Conservation (phyloP, 2,113 vertebrate species). For the Albula glossodonta region DNA sequence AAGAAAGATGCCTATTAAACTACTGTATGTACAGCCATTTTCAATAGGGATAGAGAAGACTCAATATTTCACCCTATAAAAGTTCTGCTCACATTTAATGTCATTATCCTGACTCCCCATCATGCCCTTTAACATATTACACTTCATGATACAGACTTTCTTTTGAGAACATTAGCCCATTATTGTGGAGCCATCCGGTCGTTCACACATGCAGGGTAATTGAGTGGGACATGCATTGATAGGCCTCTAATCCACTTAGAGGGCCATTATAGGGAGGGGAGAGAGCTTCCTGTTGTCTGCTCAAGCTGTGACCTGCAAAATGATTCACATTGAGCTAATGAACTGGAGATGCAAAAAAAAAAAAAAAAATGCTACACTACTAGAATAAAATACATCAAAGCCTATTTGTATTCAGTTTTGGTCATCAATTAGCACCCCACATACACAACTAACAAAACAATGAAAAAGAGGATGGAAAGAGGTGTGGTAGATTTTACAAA, state of each 20-base stretch:
- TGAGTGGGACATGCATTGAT: slow-evolving; percentile 37
- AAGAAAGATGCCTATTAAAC: too few relatives aligned
- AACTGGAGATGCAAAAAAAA: slow-evolving; percentile 1
- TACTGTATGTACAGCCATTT: too few relatives aligned
- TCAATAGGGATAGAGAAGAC: background rate
- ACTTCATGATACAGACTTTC: background rate
- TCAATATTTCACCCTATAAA: background rate
- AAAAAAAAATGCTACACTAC: slow-evolving; percentile 1
- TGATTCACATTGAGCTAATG: slow-evolving; percentile 34
- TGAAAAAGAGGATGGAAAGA: background rate
- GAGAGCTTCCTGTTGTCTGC: slow-evolving; percentile 15
- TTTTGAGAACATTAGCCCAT: background rate
- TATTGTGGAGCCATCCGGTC: background rate
- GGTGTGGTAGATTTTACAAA: background rate
- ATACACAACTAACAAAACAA: background rate
- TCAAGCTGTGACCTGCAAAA: slow-evolving; percentile 36
- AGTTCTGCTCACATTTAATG: background rate
- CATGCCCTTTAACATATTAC: background rate
- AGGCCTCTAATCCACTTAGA: slow-evolving; percentile 35
- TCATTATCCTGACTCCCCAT: background rate
- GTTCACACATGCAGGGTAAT: slow-evolving; percentile 22
- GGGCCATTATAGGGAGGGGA: slow-evolving; percentile 19
- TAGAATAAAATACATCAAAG: slow-evolving; percentile 16
- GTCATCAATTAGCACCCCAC: background rate
- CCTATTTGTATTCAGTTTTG: background rate